Base-by-base conservation (phyloP, 2,797 vertebrate species). In the Thunnus albacares region DNA sequence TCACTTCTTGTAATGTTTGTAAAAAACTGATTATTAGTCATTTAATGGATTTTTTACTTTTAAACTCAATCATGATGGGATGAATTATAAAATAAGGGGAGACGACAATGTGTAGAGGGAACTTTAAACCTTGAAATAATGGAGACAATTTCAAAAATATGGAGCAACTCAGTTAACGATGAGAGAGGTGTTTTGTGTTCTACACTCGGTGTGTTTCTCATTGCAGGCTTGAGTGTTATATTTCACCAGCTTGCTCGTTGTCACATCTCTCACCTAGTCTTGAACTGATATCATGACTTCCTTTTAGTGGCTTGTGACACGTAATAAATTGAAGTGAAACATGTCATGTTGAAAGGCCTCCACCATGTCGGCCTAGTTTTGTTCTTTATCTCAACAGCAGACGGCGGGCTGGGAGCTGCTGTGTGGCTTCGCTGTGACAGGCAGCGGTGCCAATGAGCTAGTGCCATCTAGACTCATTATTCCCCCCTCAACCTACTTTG, bases 351-450 rank as follows among this genome's bases (percentile, higher is more conserved):
- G 66, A 88, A 87, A 86, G 60, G 75, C 76, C 68, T 81, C 79
- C 55, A 24, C 77, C 71, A 62, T 71, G 78, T 87, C 53, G 49
- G 72, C 76, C 79, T 77, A 45, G 52, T 85, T 87, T 71, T 67
- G 49, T 82, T 84, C 83, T 90, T 89, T 90, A 92, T 93, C 86
- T 88, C 64, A 35, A 71, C 77, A 77, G 77, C 80, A 84, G 79
- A 83, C 59, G 49, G 47, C 5, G 2, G 63, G 61, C 77, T 80
- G 77, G 59, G 81, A 89, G 87, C 80, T 78, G 77, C 68, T 81
- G 86, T 70, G 89, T 78, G 81, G 73, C 77, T 76, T 71, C 12
- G 7, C 74, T 38, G 45, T 86, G 88, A 87, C 90, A 90, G 69
- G 80, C 77, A 69, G 83, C 72, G 45, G 68, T 82, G 75, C 86